Percentiles rank a stretch among this genome's conserved stretches.
Conservation (phyloP, 2,113 vertebrate species). For the Misgurnus mizolepis region DNA sequence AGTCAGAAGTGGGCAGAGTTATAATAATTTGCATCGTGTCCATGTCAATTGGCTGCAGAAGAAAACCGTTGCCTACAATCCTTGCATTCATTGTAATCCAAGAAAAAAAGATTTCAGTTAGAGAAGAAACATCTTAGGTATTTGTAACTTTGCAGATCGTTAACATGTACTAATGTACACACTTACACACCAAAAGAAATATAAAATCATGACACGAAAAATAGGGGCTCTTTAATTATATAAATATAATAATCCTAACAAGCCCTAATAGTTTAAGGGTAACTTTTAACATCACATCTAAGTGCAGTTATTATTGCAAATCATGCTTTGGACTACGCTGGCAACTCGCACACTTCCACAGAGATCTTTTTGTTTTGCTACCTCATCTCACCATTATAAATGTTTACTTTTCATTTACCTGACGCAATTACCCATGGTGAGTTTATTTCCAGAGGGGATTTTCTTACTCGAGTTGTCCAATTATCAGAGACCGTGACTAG, state of each 20-base stretch:
- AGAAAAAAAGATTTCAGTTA: too few relatives aligned
- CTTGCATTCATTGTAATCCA: too few relatives aligned
- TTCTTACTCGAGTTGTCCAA: constrained; percentile 72
- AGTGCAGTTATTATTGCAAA: neutral
- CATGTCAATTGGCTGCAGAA: too few relatives aligned
- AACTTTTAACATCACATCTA: neutral
- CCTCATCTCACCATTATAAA: constrained; percentile 28
- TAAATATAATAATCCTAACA: neutral
- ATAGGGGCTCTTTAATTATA: too few relatives aligned
- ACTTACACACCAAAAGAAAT: too few relatives aligned
- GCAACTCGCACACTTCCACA: neutral
- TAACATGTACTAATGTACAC: too few relatives aligned
- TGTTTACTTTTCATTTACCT: constrained; percentile 60
- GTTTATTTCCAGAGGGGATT: constrained; percentile 64
- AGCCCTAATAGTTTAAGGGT: neutral
- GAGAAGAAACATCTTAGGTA: too few relatives aligned
- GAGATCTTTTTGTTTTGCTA: constrained; percentile 1
- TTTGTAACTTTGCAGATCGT: too few relatives aligned
- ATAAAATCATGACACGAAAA: too few relatives aligned
- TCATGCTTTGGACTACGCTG: neutral
- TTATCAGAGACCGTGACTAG: constrained; percentile 68
- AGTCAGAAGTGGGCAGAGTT: too few relatives aligned
- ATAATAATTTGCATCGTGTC: too few relatives aligned
- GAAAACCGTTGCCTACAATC: too few relatives aligned
- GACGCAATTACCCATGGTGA: constrained; percentile 53